These are phyloP conservation scores for Adrianichthys oophorus DNA, from an alignment of 2,797 vertebrate genomes.

Conservation along the genomic window DNA sequence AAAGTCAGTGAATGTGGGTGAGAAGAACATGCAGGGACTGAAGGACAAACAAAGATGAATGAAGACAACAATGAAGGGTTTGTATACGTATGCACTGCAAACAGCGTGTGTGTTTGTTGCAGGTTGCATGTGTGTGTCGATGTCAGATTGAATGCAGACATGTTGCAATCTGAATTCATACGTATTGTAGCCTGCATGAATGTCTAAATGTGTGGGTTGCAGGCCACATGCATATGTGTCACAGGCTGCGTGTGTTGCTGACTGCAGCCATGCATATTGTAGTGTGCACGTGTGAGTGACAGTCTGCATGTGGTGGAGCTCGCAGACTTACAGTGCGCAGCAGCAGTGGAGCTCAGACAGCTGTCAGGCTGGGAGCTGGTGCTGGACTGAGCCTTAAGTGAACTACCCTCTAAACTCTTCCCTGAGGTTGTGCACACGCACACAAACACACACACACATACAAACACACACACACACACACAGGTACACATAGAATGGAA, in stretches of 20 bases:
- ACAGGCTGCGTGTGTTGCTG: slow-evolving; percentile 8
- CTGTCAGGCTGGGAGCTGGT: slow-evolving; percentile 69
- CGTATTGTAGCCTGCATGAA: not conserved
- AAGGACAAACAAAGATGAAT: not conserved
- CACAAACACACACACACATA: slow-evolving; percentile 5
- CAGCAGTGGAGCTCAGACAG: slow-evolving; percentile 67
- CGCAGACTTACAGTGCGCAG: slow-evolving; percentile 79
- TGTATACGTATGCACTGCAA: too few species aligned
- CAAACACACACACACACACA: slow-evolving; percentile 19
- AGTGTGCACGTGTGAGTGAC: slow-evolving; percentile 4
- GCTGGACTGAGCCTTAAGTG: slow-evolving; percentile 74
- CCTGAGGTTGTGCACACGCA: slow-evolving; percentile 57
- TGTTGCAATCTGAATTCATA: too few species aligned
- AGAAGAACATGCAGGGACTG: slow-evolving; percentile 9
- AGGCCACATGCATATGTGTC: not conserved
- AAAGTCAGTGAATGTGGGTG: too few species aligned
- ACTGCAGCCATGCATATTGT: not conserved
- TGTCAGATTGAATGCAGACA: too few species aligned
- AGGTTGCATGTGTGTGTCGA: too few species aligned
- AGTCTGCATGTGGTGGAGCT: slow-evolving; percentile 32
- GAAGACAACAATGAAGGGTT: not conserved
- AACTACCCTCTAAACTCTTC: slow-evolving; percentile 76
- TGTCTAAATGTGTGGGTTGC: not conserved
- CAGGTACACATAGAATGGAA: too few species aligned
- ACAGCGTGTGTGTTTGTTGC: too few species aligned